Conservation (phyloP, 2,113 vertebrate species). For the Turdus rufiventris region DNA sequence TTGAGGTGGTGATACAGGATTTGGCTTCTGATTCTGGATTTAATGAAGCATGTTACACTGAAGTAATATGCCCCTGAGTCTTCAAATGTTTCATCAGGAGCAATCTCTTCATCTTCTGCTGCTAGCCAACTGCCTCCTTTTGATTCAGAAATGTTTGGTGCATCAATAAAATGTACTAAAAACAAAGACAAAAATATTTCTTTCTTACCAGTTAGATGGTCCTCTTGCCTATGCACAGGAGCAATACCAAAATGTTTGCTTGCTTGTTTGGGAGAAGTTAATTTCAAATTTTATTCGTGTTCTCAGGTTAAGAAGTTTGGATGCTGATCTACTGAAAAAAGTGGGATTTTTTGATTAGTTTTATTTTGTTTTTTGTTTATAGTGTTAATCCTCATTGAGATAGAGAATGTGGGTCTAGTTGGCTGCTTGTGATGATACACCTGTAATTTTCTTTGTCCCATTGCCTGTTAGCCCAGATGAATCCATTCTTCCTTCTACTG, state of each 20-base stretch:
- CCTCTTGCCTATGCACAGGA: neutral
- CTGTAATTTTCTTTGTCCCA: neutral
- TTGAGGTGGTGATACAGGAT: neutral
- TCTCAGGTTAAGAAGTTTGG: neutral
- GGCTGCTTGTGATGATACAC: neutral
- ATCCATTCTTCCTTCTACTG: neutral
- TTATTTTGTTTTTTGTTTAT: neutral
- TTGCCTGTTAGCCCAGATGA: neutral
- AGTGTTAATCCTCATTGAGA: neutral
- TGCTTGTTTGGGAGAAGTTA: neutral
- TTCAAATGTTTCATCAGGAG: neutral
- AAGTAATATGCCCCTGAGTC: neutral
- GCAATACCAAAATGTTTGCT: neutral
- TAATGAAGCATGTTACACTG: neutral
- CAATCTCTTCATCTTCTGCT: neutral
- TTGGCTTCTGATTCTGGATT: neutral
- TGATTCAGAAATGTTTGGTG: neutral
- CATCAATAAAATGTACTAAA: neutral
- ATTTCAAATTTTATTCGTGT: neutral
- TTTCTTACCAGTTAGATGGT: neutral
- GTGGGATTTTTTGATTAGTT: neutral
- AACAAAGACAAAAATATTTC: neutral
- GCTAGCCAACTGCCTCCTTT: neutral
- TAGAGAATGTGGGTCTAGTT: neutral
- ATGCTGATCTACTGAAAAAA: neutral